phyloP scores from a whole-genome alignment of 2,888 invertebrate genomes.

The Girardia tigrina region DNA sequence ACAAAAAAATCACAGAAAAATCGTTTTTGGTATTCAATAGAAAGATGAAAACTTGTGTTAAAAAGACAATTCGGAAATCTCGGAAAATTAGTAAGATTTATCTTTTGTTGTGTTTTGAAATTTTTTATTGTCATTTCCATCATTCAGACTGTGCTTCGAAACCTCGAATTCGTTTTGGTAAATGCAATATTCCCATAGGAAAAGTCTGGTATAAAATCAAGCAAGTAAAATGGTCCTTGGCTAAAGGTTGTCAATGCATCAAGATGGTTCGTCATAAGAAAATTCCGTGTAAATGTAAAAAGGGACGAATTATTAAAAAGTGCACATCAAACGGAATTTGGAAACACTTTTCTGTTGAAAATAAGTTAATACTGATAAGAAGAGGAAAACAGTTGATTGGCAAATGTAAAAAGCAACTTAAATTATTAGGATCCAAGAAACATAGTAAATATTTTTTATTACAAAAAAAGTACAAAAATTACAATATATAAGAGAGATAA shows the following conservation, averaged over 20 bases:
- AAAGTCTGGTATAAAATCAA: neutral
- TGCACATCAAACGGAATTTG: neutral
- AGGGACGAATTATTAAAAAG: neutral
- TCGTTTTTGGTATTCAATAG: neutral
- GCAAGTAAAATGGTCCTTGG: neutral
- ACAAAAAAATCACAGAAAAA: neutral
- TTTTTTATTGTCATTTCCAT: neutral
- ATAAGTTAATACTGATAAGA: neutral
- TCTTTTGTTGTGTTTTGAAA: too few species aligned
- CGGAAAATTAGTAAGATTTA: neutral
- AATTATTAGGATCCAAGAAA: neutral
- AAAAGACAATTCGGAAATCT: neutral
- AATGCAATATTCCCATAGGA: neutral
- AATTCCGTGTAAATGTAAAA: neutral
- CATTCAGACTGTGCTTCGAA: neutral
- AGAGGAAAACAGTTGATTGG: constrained; percentile 10
- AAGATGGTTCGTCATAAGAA: neutral
- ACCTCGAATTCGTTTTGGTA: neutral
- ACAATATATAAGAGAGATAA: too few species aligned
- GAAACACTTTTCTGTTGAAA: neutral
- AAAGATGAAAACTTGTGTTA: neutral
- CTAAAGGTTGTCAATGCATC: neutral
- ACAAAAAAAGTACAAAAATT: too few species aligned
- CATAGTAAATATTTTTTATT: too few species aligned
- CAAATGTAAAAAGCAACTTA: neutral